Evolutionary conservation across 2,113 vertebrate species (phyloP).

Genomic region (Pyrgilauda ruficollis): DNA sequence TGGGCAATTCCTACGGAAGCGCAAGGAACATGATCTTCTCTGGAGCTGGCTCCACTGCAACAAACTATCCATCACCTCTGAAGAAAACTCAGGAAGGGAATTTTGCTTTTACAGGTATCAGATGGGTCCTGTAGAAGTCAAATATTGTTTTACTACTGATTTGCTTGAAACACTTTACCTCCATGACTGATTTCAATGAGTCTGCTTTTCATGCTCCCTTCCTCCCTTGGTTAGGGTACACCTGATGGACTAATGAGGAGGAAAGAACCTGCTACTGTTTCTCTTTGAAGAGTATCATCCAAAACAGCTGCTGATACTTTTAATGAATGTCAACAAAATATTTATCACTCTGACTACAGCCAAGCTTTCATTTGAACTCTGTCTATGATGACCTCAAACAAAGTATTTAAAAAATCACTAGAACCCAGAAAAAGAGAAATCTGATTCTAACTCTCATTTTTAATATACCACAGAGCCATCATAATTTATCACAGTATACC

Average conservation of each 20-base stretch:
- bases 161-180: not conserved
- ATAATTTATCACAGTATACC: not conserved
- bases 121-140: not conserved
- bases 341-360: not conserved
- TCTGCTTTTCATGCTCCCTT: not conserved
- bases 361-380: not conserved
- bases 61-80: not conserved
- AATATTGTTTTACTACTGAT: not conserved
- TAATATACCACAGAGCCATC: not conserved
- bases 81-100: not conserved
- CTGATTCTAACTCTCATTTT: not conserved
- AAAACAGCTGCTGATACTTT: conserved; percentile 13
- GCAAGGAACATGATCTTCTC: not conserved
- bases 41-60: not conserved
- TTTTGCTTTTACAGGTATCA: not conserved
- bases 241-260: not conserved
- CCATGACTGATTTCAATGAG: not conserved
- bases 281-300: not conserved
- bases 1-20: not conserved
- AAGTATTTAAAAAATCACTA: not conserved
- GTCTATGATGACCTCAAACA: not conserved
- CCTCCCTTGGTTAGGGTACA: not conserved
- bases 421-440: not conserved
- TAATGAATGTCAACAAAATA: conserved; percentile 24
- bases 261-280: conserved; percentile 11